Evolutionary conservation across 2,113 vertebrate genomes (phyloP), one percentile per base, ranked within the genome.

Genomic region (Lathamus discolor): DNA sequence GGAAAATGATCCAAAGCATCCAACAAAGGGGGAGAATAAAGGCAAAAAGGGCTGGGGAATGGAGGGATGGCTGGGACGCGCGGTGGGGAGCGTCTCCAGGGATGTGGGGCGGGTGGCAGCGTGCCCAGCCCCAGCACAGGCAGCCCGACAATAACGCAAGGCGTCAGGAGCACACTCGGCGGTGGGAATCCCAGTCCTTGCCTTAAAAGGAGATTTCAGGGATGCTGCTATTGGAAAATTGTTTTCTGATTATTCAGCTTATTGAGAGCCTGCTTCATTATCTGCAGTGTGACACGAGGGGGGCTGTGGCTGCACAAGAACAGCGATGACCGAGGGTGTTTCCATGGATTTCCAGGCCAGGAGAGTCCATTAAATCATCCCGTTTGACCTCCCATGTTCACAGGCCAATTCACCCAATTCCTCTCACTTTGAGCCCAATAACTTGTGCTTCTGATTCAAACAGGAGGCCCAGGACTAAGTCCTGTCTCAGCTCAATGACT

Each of bases 201-300:
- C 95, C 96, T 97, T 97, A 96, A 95, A 97, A 96, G 96, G 94
- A 94, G 85, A 93, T 94, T 93, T 95, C 2, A 4, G 93, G 85
- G 93, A 93, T 2, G 82, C 86, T 95, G 95, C 95, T 85, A 96
- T 91, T 96, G 93, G 94, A 93, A 96, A 95, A 95, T 96, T 95
- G 95, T 97, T 96, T 95, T 92, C 92, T 95, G 91, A 88, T 95
- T 96, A 96, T 97, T 92, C 95, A 95, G 89, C 83, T 93, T 86
- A 94, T 95, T 95, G 92, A 91, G 93, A 82, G 84, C 72, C 91
- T 44, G 61, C 79, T 92, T 89, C 78, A 44, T 84, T 92, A 95
- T 91, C 82, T 79, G 92, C 87, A 76, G 52, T 20, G 14, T 48
- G 79, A 72, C 35, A 14, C 1, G 41, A 85, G 37, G 51, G 86